Base-by-base conservation (phyloP, 2,113 vertebrate genomes). In the Pseudorhombus dupliciocellatus region DNA sequence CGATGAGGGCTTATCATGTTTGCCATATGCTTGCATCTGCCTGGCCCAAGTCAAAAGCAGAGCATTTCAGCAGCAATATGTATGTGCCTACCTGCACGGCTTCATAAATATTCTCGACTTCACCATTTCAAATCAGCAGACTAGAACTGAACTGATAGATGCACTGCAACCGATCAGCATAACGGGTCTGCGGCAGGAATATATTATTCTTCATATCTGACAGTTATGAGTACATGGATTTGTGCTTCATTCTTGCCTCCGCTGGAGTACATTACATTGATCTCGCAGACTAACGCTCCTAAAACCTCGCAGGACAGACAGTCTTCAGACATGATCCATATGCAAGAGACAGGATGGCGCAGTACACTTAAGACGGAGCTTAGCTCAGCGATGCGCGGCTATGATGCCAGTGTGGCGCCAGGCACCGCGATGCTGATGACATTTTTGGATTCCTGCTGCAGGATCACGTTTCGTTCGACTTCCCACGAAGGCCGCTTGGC, bases 271-370 rank as follows among this genome's bases (percentile, higher is more conserved):
- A 54, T 72, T 55, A 24, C 72, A 75, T 52, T 79, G 63, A 83
- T 73, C 72, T 79, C 50, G 30, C 37, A 25, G 40, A 31, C 67
- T 59, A 56, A 67, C 58, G 53, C 10, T 4, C 26, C 48, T 4
- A 34, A 80, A 54, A 56, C n/a, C 0, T 11, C 7, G 54, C 40
- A 50, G 79, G 74, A 70, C 61, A 62, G 53, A 66, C 25, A 64
- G 46, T 51, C 44, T 30, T 58, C 44, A 58, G 52, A 25, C 0
- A 66, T 26, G 57, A 70, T 53, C 59, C 56, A 71, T 42, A 70
- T 76, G 67, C 80, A 74, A 64, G 22, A 75, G 73, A 75, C 26
- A 42, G 34, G 52, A 83, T 78, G 77, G 66, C 52, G 50, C 64
- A 70, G 68, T 12, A 40, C 57, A 81, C 66, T 62, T 26, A 20